These are phyloP conservation scores for Aldrovandia affinis DNA, from an alignment of 2,797 vertebrate genomes.

Conservation along the genomic window DNA sequence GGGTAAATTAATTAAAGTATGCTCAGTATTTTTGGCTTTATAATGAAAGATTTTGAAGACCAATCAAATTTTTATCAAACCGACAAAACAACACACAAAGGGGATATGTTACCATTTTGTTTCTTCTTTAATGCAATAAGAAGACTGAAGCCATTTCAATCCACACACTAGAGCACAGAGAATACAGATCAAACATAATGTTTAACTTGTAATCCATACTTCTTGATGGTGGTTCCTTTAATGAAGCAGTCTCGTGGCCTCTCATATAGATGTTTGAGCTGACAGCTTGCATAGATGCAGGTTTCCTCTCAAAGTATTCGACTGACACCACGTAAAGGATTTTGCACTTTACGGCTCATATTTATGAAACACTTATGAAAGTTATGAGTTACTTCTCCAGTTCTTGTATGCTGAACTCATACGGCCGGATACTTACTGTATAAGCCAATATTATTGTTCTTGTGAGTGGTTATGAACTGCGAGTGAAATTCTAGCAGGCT, in stretches of 20 bases:
- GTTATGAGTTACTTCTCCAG: too few species aligned
- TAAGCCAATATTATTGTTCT: too few species aligned
- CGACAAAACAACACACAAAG: conserved; percentile 26
- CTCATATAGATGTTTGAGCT: not conserved
- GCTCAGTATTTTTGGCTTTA: conserved; percentile 61
- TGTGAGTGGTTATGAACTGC: too few species aligned
- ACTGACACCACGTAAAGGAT: not conserved
- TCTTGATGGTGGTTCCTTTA: not conserved
- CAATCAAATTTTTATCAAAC: conserved; percentile 71
- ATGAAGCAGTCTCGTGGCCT: not conserved
- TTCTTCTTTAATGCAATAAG: not conserved
- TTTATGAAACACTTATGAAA: too few species aligned
- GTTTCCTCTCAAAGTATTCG: not conserved
- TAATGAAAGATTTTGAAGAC: conserved; percentile 73
- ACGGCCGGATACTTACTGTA: too few species aligned
- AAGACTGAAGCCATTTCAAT: not conserved
- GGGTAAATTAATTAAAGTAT: conserved; percentile 65
- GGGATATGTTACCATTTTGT: conserved; percentile 12
- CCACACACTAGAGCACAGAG: too few species aligned
- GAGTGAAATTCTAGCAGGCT: too few species aligned
- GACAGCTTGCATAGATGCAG: not conserved
- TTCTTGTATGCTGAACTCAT: too few species aligned
- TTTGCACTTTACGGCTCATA: too few species aligned
- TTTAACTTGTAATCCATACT: too few species aligned
- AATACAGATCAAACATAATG: too few species aligned